Evolutionary conservation across 2,797 vertebrate genomes (phyloP).

Genomic region (Spea hammondii): DNA sequence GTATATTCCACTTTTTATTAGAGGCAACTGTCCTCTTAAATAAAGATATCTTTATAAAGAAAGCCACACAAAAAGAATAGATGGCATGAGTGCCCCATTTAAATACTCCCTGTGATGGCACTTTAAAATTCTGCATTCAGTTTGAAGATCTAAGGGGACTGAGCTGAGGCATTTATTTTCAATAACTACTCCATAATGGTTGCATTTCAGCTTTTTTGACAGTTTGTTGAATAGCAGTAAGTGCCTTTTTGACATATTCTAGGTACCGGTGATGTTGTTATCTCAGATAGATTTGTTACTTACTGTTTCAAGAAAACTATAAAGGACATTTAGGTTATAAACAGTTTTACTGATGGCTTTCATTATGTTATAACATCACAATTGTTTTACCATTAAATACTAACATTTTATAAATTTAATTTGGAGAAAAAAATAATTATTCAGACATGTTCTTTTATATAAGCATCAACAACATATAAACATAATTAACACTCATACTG

Average conservation of each 20-base stretch:
- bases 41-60: conserved; percentile 29
- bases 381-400: too few relatives aligned
- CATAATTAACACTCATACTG: too few relatives aligned
- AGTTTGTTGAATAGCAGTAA: conserved; percentile 39
- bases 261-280: conserved; percentile 14
- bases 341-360: background rate
- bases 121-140: conserved; percentile 38
- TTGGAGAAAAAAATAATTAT: too few relatives aligned
- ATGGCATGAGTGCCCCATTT: conserved; percentile 31
- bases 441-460: too few relatives aligned
- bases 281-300: conserved; percentile 35
- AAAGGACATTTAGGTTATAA: conserved; percentile 20
- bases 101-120: conserved; percentile 3
- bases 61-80: conserved; percentile 22
- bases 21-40: conserved; percentile 33
- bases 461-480: too few relatives aligned
- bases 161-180: conserved; percentile 44
- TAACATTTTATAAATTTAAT: too few relatives aligned
- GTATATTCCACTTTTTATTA: conserved; percentile 16
- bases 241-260: conserved; percentile 38
- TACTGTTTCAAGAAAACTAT: conserved; percentile 10
- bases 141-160: conserved; percentile 38
- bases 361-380: too few relatives aligned
- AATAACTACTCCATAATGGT: conserved; percentile 38
- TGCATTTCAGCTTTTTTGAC: conserved; percentile 40